Conservation (phyloP, 2,888 invertebrate genomes). For the Drosophila mimica region DNA sequence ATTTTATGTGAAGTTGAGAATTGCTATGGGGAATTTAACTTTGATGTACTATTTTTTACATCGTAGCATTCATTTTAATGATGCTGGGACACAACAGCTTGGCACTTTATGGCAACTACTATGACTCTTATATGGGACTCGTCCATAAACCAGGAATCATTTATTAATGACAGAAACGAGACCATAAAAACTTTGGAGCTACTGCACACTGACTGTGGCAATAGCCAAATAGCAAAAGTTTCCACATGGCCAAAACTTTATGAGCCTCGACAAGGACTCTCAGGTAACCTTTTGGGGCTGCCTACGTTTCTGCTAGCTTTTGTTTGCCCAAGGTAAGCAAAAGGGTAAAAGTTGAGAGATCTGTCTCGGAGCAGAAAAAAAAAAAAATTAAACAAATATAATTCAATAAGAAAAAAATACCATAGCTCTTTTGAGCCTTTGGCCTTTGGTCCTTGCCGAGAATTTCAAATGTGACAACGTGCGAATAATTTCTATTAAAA, state of each 20-base stretch:
- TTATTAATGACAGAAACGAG: constrained; percentile 59
- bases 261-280: not conserved
- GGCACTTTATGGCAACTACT: constrained; percentile 19
- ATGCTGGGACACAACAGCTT: constrained; percentile 7
- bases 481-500: constrained; percentile 60
- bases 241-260: constrained; percentile 40
- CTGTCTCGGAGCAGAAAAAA: not conserved
- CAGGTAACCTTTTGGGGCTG: constrained; percentile 11
- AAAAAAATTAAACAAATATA: constrained; percentile 52
- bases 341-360: constrained; percentile 9
- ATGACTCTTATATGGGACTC: not conserved
- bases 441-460: constrained; percentile 21
- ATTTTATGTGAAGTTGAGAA: constrained; percentile 17
- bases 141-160: constrained; percentile 42
- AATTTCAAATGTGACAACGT: constrained; percentile 44
- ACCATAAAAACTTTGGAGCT: constrained; percentile 46
- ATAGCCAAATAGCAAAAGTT: constrained; percentile 64
- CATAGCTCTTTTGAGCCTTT: not conserved
- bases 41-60: constrained; percentile 17
- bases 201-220: constrained; percentile 19
- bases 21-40: constrained; percentile 22
- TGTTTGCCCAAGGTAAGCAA: constrained; percentile 29
- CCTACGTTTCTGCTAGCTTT: constrained; percentile 9
- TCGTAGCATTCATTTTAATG: constrained; percentile 4
- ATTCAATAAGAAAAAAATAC: constrained; percentile 58